Conservation (phyloP, 2,888 invertebrate genomes). For the Drosophila kanekoi region DNA sequence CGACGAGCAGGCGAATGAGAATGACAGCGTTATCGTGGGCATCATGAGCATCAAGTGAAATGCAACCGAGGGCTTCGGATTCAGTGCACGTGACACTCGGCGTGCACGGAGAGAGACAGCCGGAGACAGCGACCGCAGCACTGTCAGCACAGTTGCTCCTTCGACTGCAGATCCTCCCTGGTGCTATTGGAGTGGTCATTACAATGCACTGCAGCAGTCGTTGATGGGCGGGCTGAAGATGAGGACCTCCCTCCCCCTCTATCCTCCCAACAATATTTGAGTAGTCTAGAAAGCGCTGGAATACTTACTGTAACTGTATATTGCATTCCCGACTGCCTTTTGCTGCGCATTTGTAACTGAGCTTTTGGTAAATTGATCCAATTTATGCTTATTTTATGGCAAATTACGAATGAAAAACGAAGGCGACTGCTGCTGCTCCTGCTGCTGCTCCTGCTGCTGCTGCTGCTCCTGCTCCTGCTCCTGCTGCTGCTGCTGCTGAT, state of each 20-base stretch:
- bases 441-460: not conserved
- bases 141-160: constrained; percentile 48
- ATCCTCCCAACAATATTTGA: not conserved
- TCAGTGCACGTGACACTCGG: constrained; percentile 72
- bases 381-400: constrained; percentile 83
- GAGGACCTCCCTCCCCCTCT: constrained; percentile 1
- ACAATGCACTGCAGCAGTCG: constrained; percentile 48
- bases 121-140: constrained; percentile 54
- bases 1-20: constrained; percentile 42
- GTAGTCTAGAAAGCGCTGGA: constrained; percentile 6
- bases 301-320: constrained; percentile 44
- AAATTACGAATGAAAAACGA: constrained; percentile 80
- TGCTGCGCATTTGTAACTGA: constrained; percentile 67
- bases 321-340: constrained; percentile 48
- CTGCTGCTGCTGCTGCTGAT: not conserved
- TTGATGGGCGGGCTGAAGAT: constrained; percentile 26
- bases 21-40: constrained; percentile 46
- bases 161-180: constrained; percentile 25
- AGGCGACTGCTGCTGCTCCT: constrained; percentile 34
- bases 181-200: constrained; percentile 59
- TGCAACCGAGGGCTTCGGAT: constrained; percentile 65
- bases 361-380: constrained; percentile 82
- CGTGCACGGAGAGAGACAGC: constrained; percentile 5
- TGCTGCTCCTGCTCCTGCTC: constrained; percentile 12
- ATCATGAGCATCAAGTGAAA: constrained; percentile 61